Evolutionary conservation across 2,888 invertebrate genomes (phyloP), one percentile per base, ranked within the genome.

Genomic region (Diachrysia chrysitis): DNA sequence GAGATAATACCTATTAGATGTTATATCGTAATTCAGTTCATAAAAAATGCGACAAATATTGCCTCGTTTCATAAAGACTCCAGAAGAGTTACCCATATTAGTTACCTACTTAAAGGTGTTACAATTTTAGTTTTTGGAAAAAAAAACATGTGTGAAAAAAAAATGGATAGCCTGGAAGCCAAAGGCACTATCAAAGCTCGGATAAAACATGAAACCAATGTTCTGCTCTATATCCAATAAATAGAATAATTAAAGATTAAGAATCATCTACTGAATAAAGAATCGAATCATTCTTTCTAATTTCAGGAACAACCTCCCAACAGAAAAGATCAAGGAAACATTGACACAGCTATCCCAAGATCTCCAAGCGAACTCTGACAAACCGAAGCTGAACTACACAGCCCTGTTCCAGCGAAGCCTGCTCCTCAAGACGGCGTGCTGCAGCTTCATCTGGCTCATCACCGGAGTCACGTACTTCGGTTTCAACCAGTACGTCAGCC

Each of bases 391-490:
- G 7, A 96, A 95, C 71, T 90, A 97, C 60, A 7, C 95, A 0
- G 97, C 97, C 84, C 92, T 98, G 48, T 95, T 98, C 79, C 94
- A 96, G 21, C 96, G 96, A 0, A 96, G 96, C 60, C 93, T 98
- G 87, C 89, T 97, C 51, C 77, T 95, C 51, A 97, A 97, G 85
- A 97, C 97, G 0, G 74, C 96, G 0, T 96, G 96, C 78, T 96
- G 97, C 85, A 96, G 96, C 79, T 95, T 96, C 79, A 96, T 97
- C 82, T 98, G 98, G 98, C 93, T 97, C n/a, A 97, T 97, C 4
- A 96, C 97, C 14, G 98, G 98, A 0, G 95, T 98, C 88, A 97
- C 97, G 46, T 98, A 97, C 92, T 99, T 97, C 83, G 98, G 98
- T 0, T 96, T 98, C 72, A 97, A 98, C 58, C 98, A 98, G 90